Base-by-base conservation (phyloP, 2,113 vertebrate species). In the Recurvirostra avosetta region DNA sequence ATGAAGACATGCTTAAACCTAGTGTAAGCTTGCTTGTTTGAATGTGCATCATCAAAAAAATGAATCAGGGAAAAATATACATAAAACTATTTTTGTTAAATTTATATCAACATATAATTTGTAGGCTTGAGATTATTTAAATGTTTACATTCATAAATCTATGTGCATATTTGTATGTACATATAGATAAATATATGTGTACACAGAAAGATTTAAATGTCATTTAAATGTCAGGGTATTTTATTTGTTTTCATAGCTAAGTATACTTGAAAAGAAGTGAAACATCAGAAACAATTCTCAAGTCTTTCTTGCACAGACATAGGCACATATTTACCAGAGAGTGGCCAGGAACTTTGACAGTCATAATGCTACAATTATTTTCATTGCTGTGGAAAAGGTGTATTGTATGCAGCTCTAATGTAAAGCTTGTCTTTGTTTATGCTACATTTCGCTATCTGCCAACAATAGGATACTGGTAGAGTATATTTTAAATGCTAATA, bases 381-480 rank as follows among this genome's bases (percentile, higher is more conserved):
- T 86, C 95, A 97, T 96, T 95, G 91, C 86, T 66, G 59, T 91
- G 96, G 94, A 52, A 97, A 97, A 96, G 89, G 88, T 94, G 50
- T 72, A 93, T 95, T 96, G 63, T 96, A 66, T 80, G 92, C 40
- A 73, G 85, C 74, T 92, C 83, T 81, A 92, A 90, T 73, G 75
- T 74, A 88, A 96, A 96, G 91, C 90, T 92, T 92, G 73, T 95
- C 95, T 97, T 91, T 96, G 93, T 96, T 97, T 96, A 95, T 95
- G 91, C 89, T 89, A 94, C 92, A 86, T 75, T 81, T 67, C 66
- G 68, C 49, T 96, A 92, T 96, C 96, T 97, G 95, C 96, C 96
- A 97, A 49, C 45, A 47, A 77, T 80, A 92, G 92, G 92, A 92
- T 93, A 79, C 90, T 55, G 87, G 40, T 56, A 90, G 93, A 76